Conservation (phyloP, 2,888 invertebrate genomes). For the Tenthredo distinguenda region DNA sequence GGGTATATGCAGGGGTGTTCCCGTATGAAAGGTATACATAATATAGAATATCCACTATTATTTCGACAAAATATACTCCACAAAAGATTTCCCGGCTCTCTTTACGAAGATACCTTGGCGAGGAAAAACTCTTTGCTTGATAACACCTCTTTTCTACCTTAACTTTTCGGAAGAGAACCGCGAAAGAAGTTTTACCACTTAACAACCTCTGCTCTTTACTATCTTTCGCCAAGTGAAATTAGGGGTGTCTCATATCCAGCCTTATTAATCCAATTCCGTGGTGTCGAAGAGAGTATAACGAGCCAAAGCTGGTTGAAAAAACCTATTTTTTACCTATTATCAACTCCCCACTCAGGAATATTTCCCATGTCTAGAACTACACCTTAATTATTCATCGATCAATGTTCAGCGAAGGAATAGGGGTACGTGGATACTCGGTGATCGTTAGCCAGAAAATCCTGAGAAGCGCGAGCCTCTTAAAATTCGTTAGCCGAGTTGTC, state of each 20-base stretch:
- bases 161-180: neutral
- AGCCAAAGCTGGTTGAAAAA: neutral
- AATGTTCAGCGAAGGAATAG: neutral
- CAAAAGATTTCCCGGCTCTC: neutral
- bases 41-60: neutral
- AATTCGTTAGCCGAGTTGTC: conserved; percentile 21
- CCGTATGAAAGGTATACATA: neutral
- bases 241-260: neutral
- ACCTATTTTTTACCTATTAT: neutral
- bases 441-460: neutral
- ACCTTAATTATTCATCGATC: neutral
- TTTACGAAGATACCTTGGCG: neutral
- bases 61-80: neutral
- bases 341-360: neutral
- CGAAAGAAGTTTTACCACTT: neutral
- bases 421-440: neutral
- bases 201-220: neutral
- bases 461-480: neutral
- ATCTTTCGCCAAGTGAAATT: neutral
- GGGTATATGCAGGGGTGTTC: neutral
- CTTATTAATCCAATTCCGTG: neutral
- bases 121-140: neutral
- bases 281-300: neutral
- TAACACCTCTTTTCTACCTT: neutral
- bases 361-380: neutral